A percentile compares a stretch with the other conserved stretches of the same genome.
Conservation (phyloP, 2,797 vertebrate genomes). For the Xiphophorus birchmanni region DNA sequence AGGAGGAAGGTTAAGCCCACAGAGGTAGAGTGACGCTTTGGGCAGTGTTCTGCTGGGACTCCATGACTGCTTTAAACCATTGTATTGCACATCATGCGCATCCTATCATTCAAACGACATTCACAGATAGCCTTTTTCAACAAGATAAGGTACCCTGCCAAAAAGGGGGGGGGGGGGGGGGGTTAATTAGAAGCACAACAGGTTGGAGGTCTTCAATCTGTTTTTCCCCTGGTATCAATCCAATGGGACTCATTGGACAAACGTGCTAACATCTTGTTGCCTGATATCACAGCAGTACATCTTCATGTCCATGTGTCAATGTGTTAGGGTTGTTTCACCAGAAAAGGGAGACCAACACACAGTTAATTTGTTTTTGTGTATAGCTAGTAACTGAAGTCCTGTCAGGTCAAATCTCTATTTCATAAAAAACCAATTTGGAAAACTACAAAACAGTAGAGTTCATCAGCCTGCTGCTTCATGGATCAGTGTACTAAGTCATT, state of each 20-base stretch:
- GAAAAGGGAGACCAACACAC: background rate
- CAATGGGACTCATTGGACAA: background rate
- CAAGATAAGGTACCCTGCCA: background rate
- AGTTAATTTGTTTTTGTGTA: background rate
- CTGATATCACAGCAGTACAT: background rate
- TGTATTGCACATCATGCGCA: background rate
- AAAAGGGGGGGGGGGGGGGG: background rate
- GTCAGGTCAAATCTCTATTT: background rate
- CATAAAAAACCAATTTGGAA: slow-evolving; percentile 25
- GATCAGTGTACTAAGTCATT: slow-evolving; percentile 22
- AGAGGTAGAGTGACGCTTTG: background rate
- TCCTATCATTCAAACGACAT: background rate
- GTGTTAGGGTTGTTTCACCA: background rate
- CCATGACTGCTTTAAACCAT: background rate
- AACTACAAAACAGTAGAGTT: slow-evolving; percentile 31
- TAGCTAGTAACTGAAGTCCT: slow-evolving; percentile 4
- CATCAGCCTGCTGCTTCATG: slow-evolving; percentile 28
- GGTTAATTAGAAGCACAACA: background rate
- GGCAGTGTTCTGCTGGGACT: background rate
- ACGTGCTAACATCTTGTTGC: background rate
- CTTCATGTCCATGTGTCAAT: background rate
- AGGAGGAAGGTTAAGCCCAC: background rate
- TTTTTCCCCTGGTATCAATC: background rate
- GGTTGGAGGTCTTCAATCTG: background rate
- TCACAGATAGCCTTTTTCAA: background rate